Evolutionary conservation across 2,888 invertebrate species (phyloP).

Genomic region (Pterostichus niger): DNA sequence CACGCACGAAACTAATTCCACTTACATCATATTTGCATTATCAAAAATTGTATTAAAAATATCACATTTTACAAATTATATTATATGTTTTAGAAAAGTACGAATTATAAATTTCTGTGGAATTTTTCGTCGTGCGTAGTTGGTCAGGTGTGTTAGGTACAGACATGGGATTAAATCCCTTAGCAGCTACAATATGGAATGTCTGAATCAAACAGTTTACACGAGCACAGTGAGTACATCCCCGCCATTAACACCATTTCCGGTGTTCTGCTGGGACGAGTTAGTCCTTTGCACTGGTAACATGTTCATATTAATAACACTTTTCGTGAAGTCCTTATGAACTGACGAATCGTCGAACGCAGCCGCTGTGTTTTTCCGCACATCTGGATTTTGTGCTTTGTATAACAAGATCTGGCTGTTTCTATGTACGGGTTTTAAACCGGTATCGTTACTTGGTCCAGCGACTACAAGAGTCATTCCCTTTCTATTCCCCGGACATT

Average conservation of each 20-base stretch:
- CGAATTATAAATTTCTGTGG: background rate
- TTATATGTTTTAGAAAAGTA: constrained; percentile 3
- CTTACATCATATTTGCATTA: background rate
- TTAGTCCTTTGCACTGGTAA: constrained; percentile 73
- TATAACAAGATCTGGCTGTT: constrained; percentile 85
- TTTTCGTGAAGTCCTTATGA: constrained; percentile 88
- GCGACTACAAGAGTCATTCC: constrained; percentile 76
- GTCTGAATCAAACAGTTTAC: constrained; percentile 70
- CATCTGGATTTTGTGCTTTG: constrained; percentile 91
- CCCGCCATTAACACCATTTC: constrained; percentile 70
- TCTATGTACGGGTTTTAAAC: constrained; percentile 77
- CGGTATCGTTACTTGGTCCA: constrained; percentile 75
- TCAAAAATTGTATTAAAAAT: background rate
- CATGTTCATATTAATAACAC: constrained; percentile 82
- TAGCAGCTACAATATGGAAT: constrained; percentile 58
- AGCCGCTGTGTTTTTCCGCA: constrained; percentile 89
- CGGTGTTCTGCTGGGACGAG: constrained; percentile 72
- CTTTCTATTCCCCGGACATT: constrained; percentile 77
- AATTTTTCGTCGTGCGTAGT: background rate
- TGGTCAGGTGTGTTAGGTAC: constrained; percentile 21
- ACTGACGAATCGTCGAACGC: constrained; percentile 80
- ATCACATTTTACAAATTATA: constrained; percentile 1
- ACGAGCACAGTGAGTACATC: constrained; percentile 81
- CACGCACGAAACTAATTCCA: background rate
- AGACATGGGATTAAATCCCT: constrained; percentile 19